phyloP scores from a whole-genome alignment of 2,797 vertebrate species.

The Potorous gilbertii region DNA sequence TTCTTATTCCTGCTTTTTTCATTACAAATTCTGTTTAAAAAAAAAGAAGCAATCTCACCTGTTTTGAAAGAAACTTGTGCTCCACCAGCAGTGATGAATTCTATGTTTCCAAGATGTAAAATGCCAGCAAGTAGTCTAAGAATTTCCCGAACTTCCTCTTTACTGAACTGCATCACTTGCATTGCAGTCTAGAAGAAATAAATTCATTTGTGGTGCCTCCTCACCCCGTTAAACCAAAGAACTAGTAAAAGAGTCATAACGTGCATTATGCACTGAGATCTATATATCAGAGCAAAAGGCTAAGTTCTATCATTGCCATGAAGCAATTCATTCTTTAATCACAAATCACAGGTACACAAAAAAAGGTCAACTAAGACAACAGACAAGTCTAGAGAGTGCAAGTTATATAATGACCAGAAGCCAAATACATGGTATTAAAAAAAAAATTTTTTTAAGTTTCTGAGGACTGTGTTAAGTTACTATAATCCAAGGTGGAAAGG shows the following conservation, averaged over 20 bases:
- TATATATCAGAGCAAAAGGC: not conserved
- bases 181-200: slow-evolving; percentile 90
- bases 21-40: not conserved
- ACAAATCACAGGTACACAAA: not conserved
- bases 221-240: not conserved
- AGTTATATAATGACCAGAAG: no score
- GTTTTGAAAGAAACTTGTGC: slow-evolving; percentile 96
- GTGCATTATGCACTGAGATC: not conserved
- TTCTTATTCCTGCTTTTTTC: not conserved
- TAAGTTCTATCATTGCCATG: not conserved
- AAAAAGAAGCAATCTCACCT: slow-evolving; percentile 82
- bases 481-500: not conserved
- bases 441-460: not conserved
- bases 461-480: not conserved
- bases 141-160: slow-evolving; percentile 92
- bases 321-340: not conserved
- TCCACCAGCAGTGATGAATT: slow-evolving; percentile 97
- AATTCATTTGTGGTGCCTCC: not conserved
- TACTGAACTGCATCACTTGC: slow-evolving; percentile 95
- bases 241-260: not conserved
- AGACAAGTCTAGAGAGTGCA: not conserved
- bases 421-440: not conserved
- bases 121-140: slow-evolving; percentile 93
- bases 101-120: slow-evolving; percentile 94
- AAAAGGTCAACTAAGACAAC: not conserved